Evolutionary conservation across 2,888 invertebrate species (phyloP), one percentile per base, ranked within the genome.

Genomic region (Alloplasta piceator): DNA sequence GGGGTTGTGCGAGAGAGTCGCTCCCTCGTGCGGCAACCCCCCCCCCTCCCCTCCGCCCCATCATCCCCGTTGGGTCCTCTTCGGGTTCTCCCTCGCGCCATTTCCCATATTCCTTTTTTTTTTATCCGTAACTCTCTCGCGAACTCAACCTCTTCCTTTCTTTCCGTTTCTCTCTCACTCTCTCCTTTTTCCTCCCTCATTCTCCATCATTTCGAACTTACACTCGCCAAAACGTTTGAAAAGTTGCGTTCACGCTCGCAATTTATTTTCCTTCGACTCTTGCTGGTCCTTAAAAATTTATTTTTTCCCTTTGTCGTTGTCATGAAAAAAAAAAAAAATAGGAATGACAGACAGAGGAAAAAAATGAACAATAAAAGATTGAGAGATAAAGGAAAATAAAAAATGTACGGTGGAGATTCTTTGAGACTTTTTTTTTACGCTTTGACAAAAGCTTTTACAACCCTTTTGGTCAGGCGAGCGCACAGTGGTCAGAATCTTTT

Each of bases 401-500:
- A 75, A 68, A 63, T 16, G 71, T 10, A 38, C 58, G 58, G 58
- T 14, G 60, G 61, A 39, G 56, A 70, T 64, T 79, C 75, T 79
- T 70, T 73, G 73, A 73, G 38, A 14, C 12, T 12, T 67, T n/a
- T n/a, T n/a, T n/a, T 50, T 56, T 16, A 36, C 14, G 76, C 55
- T 80, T 80, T 80, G 71, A 75, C 58, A 63, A 67, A 80, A 64
- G 68, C 77, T 77, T 70, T 77, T 56, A 60, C 73, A 48, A 38
- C 56, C 68, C 70, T 77, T 70, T 73, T 77, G 73, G 77, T 77
- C 77, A 66, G 73, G 9, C 61, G 63, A 72, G 43, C n/a, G n/a
- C 50, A 38, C 55, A 26, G 73, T 66, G 77, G 80, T 81, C 80
- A 77, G 73, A 81, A 70, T 73, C 80, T 81, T 77, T 77, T 81